phyloP scores from a whole-genome alignment of 2,797 vertebrate genomes.

The Lophotriccus pileatus region DNA sequence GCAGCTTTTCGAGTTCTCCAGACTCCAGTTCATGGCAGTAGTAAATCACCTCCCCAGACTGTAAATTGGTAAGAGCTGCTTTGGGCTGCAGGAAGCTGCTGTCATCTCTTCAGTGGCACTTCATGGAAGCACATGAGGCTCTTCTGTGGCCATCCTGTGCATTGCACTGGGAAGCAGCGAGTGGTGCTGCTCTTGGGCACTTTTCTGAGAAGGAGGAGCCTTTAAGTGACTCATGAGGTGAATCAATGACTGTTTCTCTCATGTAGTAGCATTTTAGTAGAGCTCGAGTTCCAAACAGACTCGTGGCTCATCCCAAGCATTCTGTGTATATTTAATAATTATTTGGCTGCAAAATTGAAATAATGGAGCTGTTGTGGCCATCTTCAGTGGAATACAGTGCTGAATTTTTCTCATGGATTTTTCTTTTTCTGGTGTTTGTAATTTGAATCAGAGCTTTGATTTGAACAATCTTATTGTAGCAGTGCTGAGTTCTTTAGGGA shows the following conservation, averaged over 20 bases:
- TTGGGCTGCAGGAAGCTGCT: background rate
- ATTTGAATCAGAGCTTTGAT: background rate
- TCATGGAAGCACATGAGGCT: background rate
- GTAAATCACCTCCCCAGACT: background rate
- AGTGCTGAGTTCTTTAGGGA: background rate
- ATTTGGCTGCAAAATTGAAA: background rate
- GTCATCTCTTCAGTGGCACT: conserved; percentile 22
- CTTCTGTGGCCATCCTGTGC: background rate
- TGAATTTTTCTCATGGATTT: background rate
- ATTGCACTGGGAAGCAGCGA: background rate
- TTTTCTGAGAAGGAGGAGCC: background rate
- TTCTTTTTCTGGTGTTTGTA: background rate
- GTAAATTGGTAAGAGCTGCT: background rate
- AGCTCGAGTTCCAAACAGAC: background rate
- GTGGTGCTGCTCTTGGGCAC: background rate
- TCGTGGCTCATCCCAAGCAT: background rate
- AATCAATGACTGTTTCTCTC: conserved; percentile 24
- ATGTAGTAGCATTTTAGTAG: background rate
- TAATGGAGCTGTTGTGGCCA: background rate
- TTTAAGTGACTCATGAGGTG: background rate
- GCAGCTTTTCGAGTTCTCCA: background rate
- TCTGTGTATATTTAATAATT: background rate
- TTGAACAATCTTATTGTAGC: background rate
- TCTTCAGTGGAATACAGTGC: background rate
- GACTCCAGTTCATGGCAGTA: background rate